Evolutionary conservation across 2,888 invertebrate genomes (phyloP).

Genomic region (Eupithecia subumbrata): DNA sequence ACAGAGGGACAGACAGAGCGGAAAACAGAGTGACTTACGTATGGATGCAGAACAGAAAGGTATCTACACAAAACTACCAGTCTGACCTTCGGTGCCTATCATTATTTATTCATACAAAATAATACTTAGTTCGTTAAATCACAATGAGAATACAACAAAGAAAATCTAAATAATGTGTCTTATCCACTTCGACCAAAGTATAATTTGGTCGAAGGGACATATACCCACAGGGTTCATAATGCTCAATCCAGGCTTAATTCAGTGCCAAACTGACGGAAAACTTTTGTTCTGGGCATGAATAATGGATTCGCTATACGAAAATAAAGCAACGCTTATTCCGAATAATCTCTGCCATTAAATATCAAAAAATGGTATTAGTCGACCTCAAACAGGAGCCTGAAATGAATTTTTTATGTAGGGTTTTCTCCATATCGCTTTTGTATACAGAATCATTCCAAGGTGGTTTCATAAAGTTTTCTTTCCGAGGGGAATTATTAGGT

Average conservation of each 20-base stretch:
- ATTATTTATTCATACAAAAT: background rate
- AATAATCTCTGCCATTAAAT: background rate
- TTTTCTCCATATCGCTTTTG: background rate
- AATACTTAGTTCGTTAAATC: background rate
- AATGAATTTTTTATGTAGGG: background rate
- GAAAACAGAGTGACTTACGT: background rate
- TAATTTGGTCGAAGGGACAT: background rate
- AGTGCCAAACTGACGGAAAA: conserved; percentile 5
- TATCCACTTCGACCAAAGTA: background rate
- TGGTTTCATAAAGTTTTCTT: background rate
- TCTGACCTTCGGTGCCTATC: background rate
- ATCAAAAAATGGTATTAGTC: background rate
- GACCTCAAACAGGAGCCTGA: background rate
- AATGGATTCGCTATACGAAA: conserved; percentile 21
- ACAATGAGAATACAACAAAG: background rate
- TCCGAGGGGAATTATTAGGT: background rate
- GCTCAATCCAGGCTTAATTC: conserved; percentile 10
- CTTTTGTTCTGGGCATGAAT: conserved; percentile 26
- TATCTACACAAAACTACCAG: background rate
- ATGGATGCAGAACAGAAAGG: background rate
- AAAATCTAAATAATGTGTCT: background rate
- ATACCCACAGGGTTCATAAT: background rate
- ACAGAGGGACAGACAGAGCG: background rate
- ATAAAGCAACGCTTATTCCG: background rate
- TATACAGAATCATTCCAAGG: background rate